A percentile compares a stretch with the other conserved stretches of the same genome.
These are phyloP conservation scores for Salmo trutta DNA, from an alignment of 2,797 vertebrate genomes.

Conservation along the genomic window DNA sequence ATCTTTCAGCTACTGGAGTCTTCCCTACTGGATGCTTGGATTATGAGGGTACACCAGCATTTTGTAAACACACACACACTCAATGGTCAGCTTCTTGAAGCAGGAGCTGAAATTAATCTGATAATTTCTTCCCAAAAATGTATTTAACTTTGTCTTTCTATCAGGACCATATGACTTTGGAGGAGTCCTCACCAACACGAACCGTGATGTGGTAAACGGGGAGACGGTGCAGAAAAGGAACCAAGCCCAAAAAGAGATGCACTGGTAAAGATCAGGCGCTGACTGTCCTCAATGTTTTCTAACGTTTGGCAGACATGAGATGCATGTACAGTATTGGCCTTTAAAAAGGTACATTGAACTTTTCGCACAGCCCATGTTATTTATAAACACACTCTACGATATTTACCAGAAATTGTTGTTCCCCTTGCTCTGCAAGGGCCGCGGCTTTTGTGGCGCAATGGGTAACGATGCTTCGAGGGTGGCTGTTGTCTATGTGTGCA, in stretches of 20 bases:
- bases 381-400: not conserved
- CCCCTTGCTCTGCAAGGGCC: too few species aligned
- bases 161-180: constrained; percentile 89
- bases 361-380: not conserved
- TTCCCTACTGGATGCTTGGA: constrained; percentile 92
- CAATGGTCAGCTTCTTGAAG: not conserved
- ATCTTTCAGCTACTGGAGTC: constrained; percentile 95
- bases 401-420: not conserved
- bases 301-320: not conserved
- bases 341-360: not conserved
- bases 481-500: too few species aligned
- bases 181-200: constrained; percentile 95
- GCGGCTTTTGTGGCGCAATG: too few species aligned
- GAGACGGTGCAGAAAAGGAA: constrained; percentile 92
- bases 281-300: not conserved
- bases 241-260: constrained; percentile 98
- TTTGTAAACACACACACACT: not conserved
- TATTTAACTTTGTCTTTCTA: constrained; percentile 12
- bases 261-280: constrained; percentile 82
- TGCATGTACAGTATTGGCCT: not conserved
- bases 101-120: not conserved
- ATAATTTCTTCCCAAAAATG: not conserved
- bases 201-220: constrained; percentile 92
- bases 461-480: too few species aligned
- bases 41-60: constrained; percentile 86